phyloP scores from a whole-genome alignment of 2,888 invertebrate genomes.

The Catocala sponsa region DNA sequence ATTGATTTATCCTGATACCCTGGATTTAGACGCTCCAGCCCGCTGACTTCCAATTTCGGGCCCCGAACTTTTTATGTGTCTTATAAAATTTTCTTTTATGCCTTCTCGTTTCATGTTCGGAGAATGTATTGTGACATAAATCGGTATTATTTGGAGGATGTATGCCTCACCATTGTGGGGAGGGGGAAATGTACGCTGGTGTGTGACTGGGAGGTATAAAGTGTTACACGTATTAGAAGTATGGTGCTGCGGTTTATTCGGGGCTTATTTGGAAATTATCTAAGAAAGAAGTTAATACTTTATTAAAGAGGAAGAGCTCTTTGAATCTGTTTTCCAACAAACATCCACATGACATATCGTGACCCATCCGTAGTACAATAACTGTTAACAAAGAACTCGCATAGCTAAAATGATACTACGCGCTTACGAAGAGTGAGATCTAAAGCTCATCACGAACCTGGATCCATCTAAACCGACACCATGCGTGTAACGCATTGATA shows the following conservation, averaged over 20 bases:
- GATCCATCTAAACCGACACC: too few species aligned
- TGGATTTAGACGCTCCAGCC: slow-evolving; percentile 71
- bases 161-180: slow-evolving; percentile 6
- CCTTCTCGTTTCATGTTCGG: slow-evolving; percentile 46
- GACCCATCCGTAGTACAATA: too few species aligned
- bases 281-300: too few species aligned
- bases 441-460: too few species aligned
- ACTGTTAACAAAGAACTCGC: too few species aligned
- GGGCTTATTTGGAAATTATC: too few species aligned
- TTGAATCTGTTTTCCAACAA: too few species aligned
- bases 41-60: slow-evolving; percentile 81
- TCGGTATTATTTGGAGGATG: slow-evolving; percentile 40
- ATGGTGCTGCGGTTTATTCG: background rate
- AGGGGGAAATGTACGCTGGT: slow-evolving; percentile 8
- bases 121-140: slow-evolving; percentile 57
- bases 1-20: slow-evolving; percentile 87
- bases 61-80: slow-evolving; percentile 82
- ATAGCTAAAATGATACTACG: too few species aligned
- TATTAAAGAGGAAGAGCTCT: too few species aligned
- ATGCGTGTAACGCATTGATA: too few species aligned
- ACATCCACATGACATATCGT: too few species aligned
- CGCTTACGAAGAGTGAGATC: too few species aligned
- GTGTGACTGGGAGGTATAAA: slow-evolving; percentile 13
- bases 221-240: slow-evolving; percentile 2
- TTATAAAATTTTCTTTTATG: slow-evolving; percentile 82